Evolutionary conservation across 1,140 invertebrate genomes (phyloP).

Genomic region (Meteorus sp.): DNA sequence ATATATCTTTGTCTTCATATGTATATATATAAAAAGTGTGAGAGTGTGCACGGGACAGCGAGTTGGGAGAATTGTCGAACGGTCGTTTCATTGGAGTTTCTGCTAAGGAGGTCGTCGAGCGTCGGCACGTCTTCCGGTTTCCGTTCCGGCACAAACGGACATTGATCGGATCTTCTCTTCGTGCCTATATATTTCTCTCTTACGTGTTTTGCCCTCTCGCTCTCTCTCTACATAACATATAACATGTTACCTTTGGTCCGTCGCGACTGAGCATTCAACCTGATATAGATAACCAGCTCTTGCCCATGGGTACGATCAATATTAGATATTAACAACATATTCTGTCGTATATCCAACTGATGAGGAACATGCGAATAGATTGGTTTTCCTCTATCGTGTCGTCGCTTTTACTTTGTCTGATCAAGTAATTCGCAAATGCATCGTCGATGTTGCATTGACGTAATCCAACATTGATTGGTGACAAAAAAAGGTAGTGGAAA

Average conservation of each 20-base stretch:
- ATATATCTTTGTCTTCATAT: no score
- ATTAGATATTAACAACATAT: conserved; percentile 11
- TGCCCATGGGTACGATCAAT: conserved; percentile 8
- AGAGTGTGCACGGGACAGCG: conserved; percentile 26
- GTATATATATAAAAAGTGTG: conserved; percentile 29
- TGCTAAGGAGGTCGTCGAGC: conserved; percentile 48
- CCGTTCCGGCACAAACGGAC: conserved; percentile 37
- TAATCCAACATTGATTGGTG: background rate
- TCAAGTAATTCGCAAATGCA: background rate
- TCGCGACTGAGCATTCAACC: background rate
- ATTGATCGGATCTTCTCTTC: conserved; percentile 37
- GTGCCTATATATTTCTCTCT: background rate
- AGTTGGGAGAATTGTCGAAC: background rate
- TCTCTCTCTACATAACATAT: no score
- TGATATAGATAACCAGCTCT: background rate
- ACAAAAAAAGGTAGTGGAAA: background rate
- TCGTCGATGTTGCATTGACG: no score
- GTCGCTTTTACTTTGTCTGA: background rate
- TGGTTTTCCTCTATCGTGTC: background rate
- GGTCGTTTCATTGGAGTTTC: conserved; percentile 9
- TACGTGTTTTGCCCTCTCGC: background rate
- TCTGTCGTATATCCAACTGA: background rate
- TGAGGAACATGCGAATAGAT: background rate
- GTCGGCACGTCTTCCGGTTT: conserved; percentile 41
- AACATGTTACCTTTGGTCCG: background rate